Base-by-base conservation (phyloP, 2,888 invertebrate genomes). In the Agrochola macilenta region DNA sequence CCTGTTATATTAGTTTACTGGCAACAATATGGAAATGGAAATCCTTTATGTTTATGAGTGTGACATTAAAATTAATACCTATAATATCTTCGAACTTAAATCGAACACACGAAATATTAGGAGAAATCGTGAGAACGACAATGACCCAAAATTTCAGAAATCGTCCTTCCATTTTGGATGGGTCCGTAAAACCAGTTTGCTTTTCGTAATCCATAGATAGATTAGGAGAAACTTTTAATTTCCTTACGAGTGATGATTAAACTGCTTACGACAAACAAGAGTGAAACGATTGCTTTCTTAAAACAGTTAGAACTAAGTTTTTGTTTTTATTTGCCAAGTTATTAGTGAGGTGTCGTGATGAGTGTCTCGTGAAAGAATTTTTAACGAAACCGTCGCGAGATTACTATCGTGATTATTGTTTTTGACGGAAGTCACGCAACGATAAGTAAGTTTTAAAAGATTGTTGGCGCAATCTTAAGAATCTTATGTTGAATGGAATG, bases 371-470 rank as follows among this genome's bases (percentile, higher is more conserved):
- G 85, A 68, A 66, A 63, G 86, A 79, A 84, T 85, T 86, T 76
- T 46, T 61, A 73, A 79, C 69, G 66, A 78, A 70, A 79, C 63
- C 30, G 81, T 43, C 26, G 49, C 66, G n/a, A 70, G 78, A 74
- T 81, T 43, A 57, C 35, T 26, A 52, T 79, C 64, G 26, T 61
- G 46, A 65, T 81, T 72, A 69, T 83, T 69, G 49, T 84, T 69
- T 84, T 76, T 77, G 71, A 61, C 77, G 84, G 86, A 86, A 86
- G 75, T 86, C 84, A 86, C 87, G 86, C 86, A 68, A 84, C 64
- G 70, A 20, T 64, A 76, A 54, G 72, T 57, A 39, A 46, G 26
- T 69, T 79, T 71, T 46, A 68, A 65, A 69, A 68, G 57, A 78
- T 65, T 39, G 17, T 58, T 83, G n/a, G 65, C n/a, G 60, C 54